Percentiles rank a stretch among this genome's conserved stretches.
phyloP scores from a whole-genome alignment of 2,113 vertebrate species.

The Peromyscus maniculatus region DNA sequence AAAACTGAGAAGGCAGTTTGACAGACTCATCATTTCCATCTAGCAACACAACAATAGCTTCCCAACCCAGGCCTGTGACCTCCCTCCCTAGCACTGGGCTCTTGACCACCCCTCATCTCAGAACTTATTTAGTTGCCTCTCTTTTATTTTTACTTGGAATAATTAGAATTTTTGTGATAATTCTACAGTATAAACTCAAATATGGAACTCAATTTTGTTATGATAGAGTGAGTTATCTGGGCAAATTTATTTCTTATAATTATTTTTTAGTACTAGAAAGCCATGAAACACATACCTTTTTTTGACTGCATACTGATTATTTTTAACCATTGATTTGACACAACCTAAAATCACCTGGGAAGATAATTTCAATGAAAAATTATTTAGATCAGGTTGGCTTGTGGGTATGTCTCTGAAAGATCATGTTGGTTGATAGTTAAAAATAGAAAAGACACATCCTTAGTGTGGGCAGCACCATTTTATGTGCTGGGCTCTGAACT shows the following conservation, averaged over 20 bases:
- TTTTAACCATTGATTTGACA: neutral
- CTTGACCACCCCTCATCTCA: neutral
- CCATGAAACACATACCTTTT: neutral
- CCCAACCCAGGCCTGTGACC: neutral
- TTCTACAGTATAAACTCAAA: constrained; percentile 16
- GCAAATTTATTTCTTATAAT: neutral
- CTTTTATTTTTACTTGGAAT: neutral
- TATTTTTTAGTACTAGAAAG: neutral
- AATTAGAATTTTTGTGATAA: constrained; percentile 2
- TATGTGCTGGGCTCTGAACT: neutral
- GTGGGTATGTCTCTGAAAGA: neutral
- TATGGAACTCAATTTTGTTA: neutral
- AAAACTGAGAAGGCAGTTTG: neutral
- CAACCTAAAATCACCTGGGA: neutral
- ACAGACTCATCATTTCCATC: neutral
- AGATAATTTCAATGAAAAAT: neutral
- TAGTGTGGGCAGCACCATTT: neutral
- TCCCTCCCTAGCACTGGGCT: neutral
- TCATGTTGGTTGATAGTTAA: neutral
- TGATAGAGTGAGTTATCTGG: neutral
- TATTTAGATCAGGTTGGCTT: neutral
- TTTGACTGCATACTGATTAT: neutral
- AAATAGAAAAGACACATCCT: neutral
- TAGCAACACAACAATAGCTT: neutral
- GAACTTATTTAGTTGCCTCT: neutral